These are phyloP conservation scores for Phoeniculus purpureus DNA, from an alignment of 2,797 vertebrate species.

Conservation along the genomic window DNA sequence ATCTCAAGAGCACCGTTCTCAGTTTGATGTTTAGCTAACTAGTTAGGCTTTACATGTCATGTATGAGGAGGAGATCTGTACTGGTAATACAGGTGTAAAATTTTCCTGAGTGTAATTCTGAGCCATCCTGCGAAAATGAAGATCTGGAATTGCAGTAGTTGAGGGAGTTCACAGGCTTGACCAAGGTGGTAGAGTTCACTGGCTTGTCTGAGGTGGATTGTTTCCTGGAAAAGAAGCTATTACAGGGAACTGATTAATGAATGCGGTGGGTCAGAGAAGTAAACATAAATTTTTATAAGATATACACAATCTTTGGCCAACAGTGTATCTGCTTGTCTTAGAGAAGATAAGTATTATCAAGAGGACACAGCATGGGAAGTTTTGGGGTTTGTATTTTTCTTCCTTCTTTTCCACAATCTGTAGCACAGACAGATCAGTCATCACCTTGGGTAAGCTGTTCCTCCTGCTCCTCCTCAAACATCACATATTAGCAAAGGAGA, in stretches of 20 bases:
- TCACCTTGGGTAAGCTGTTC: neutral
- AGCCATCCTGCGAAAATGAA: neutral
- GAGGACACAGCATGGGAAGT: neutral
- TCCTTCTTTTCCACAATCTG: neutral
- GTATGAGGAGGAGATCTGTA: neutral
- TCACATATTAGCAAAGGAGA: neutral
- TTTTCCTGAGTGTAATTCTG: neutral
- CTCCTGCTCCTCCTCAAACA: neutral
- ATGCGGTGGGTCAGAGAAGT: neutral
- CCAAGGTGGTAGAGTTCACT: neutral
- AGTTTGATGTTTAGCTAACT: neutral
- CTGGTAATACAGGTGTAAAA: neutral
- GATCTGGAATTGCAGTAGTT: neutral
- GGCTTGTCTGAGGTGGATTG: neutral
- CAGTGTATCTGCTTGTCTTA: neutral
- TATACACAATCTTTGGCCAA: neutral
- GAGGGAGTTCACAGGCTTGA: neutral
- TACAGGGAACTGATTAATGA: neutral
- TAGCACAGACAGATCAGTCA: neutral
- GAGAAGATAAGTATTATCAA: constrained; percentile 21
- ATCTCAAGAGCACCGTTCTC: neutral
- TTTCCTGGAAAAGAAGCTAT: neutral
- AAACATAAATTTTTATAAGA: neutral
- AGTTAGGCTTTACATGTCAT: neutral
- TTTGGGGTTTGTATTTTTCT: neutral